Evolutionary conservation across 2,888 invertebrate genomes (phyloP), one percentile per base, ranked within the genome.

Genomic region (Drosophila anomelani): DNA sequence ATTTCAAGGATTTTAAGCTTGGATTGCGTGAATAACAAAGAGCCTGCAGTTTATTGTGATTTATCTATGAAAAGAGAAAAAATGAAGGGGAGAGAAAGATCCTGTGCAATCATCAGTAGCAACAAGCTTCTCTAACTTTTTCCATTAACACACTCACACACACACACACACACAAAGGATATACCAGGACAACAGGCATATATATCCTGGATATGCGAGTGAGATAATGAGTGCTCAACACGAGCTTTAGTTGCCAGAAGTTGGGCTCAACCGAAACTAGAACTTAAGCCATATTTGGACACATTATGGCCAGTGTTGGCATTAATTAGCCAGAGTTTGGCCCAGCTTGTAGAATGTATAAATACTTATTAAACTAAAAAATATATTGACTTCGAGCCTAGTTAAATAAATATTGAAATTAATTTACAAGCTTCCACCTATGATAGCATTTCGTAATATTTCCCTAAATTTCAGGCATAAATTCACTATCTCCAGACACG

Each of bases 71-170:
- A 26, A 26, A 6, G 12, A 12, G 12, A 12, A 7, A 29, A 20
- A 20, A 20, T 20, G 20, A 20, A 20, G 20, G 34, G 1, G 12
- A 4, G 34, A 10, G 34, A 3, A 3, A 6, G 7, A 13, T 20
- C 43, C 43, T 3, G 41, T 10, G 41, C 41, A 41, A 41, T 41
- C 17, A 41, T 41, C 41, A 5, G 41, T 10, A 53, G 72, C 79
- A 66, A 62, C 64, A 56, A 43, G 64, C 64, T 34, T 39, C 10
- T 51, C 49, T 13, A 80, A 80, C 80, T 80, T 82, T 82, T 82
- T 76, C 76, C 78, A 82, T 82, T 85, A 80, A 39, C 49, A 47
- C 69, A 75, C 44, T 58, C 67, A 75, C 23, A 23, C 23, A 5
- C 26, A 3, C 26, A 26, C 26, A 4, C 26, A 26, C 77, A 76